Evolutionary conservation across 2,888 invertebrate species (phyloP).

Genomic region (Cremastinae sp.): DNA sequence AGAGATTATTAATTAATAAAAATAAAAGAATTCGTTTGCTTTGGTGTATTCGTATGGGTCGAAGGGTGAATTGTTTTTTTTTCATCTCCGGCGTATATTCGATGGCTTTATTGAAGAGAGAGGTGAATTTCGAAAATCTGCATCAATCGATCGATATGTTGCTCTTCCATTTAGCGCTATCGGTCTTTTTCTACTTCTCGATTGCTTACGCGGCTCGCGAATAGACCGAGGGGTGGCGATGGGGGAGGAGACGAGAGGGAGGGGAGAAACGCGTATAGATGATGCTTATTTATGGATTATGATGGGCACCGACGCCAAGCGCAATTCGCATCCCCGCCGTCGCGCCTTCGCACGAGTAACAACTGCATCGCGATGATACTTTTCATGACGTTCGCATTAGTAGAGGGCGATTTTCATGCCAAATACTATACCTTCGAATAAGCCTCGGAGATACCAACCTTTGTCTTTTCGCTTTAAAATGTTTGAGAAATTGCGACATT

Average conservation of each 20-base stretch:
- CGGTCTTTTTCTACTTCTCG: too few relatives aligned
- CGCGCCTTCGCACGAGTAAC: conserved; percentile 24
- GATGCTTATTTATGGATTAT: conserved; percentile 76
- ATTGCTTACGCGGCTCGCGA: too few relatives aligned
- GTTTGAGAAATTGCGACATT: conserved; percentile 39
- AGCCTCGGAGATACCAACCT: conserved; percentile 34
- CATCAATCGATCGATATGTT: too few relatives aligned
- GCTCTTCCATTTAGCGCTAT: not conserved
- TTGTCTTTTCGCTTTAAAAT: not conserved
- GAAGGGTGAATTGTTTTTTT: too few relatives aligned
- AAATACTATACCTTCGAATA: conserved; percentile 47
- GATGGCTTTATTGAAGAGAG: too few relatives aligned
- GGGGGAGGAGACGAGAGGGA: too few relatives aligned
- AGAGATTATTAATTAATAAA: too few relatives aligned
- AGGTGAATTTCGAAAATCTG: too few relatives aligned
- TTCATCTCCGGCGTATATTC: too few relatives aligned
- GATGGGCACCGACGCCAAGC: conserved; percentile 64
- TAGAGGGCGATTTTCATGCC: conserved; percentile 48
- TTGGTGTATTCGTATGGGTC: too few relatives aligned
- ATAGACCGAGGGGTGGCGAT: too few relatives aligned
- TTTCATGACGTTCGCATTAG: conserved; percentile 44
- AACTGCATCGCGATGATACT: conserved; percentile 51
- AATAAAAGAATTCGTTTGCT: too few relatives aligned
- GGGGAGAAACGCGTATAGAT: conserved; percentile 56
- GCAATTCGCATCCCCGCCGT: conserved; percentile 45